A percentile compares a stretch with the other conserved stretches of the same genome.
These are phyloP conservation scores for Eremobia ochroleuca DNA, from an alignment of 2,888 invertebrate genomes.

Conservation along the genomic window DNA sequence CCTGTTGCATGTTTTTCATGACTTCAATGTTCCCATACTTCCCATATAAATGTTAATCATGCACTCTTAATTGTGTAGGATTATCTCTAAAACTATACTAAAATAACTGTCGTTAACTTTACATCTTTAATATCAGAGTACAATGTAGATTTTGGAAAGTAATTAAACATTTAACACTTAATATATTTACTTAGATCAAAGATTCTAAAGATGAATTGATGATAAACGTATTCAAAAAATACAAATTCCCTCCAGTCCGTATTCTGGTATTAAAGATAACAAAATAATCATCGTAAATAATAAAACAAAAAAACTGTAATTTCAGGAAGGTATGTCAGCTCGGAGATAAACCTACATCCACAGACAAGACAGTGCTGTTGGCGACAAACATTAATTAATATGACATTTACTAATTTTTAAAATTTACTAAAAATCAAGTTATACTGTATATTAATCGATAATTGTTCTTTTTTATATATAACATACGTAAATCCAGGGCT, in stretches of 20 bases:
- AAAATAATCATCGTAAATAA: conserved; percentile 15
- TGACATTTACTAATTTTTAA: conserved; percentile 49
- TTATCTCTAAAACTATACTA: conserved; percentile 28
- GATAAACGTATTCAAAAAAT: background rate
- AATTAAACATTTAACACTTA: background rate
- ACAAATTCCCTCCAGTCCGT: background rate
- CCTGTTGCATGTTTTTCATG: conserved; percentile 42
- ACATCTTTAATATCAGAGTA: conserved; percentile 46
- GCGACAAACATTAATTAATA: conserved; percentile 53
- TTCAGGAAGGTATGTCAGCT: conserved; percentile 88
- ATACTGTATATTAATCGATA: conserved; percentile 64
- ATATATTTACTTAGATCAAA: background rate
- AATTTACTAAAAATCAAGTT: conserved; percentile 61
- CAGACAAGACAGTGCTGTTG: conserved; percentile 72
- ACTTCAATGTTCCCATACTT: conserved; percentile 6
- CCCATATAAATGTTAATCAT: background rate
- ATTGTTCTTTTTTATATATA: conserved; percentile 64
- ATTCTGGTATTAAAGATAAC: conserved; percentile 30
- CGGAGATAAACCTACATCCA: conserved; percentile 78
- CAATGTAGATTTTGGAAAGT: conserved; percentile 3
- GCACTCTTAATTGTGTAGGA: conserved; percentile 20
- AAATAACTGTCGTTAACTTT: background rate
- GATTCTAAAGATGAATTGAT: too few relatives aligned
- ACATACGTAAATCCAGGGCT: conserved; percentile 57
- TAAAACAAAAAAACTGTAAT: conserved; percentile 67